These are phyloP conservation scores for Leptopilina drosophilae DNA, from an alignment of 2,888 invertebrate species.

Conservation along the genomic window DNA sequence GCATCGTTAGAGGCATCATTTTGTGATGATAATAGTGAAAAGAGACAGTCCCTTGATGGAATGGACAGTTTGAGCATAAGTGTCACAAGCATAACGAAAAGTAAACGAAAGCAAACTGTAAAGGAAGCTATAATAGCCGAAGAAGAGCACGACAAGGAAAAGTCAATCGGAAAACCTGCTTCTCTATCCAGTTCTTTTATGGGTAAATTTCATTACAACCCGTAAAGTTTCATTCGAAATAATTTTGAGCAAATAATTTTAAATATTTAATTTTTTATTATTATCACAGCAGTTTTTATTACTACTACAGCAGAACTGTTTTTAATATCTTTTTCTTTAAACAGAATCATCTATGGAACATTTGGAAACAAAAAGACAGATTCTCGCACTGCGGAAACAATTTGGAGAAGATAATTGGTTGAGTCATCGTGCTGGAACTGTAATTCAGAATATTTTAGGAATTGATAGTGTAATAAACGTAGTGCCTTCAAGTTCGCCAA, in stretches of 20 bases:
- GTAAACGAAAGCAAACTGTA: constrained; percentile 70
- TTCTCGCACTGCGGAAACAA: constrained; percentile 79
- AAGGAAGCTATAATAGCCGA: constrained; percentile 76
- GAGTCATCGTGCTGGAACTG: constrained; percentile 78
- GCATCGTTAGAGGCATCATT: constrained; percentile 46
- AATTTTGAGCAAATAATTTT: too few species aligned
- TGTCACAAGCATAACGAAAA: constrained; percentile 48
- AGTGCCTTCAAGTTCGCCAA: constrained; percentile 19
- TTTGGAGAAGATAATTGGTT: constrained; percentile 82
- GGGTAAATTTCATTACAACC: constrained; percentile 52
- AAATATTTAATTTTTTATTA: too few species aligned
- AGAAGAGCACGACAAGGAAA: constrained; percentile 75
- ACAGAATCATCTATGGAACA: constrained; percentile 76
- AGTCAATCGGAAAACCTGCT: constrained; percentile 59
- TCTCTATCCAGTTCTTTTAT: constrained; percentile 63
- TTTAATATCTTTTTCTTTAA: too few species aligned
- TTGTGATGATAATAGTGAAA: constrained; percentile 1
- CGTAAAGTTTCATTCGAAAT: too few species aligned
- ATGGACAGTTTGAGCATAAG: constrained; percentile 54
- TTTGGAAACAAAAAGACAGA: constrained; percentile 80
- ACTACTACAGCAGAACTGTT: too few species aligned
- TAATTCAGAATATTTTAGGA: constrained; percentile 80
- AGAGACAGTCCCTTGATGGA: constrained; percentile 52
- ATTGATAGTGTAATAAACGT: constrained; percentile 37
- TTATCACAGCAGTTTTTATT: too few species aligned